phyloP scores from a whole-genome alignment of 1,140 invertebrate species.

The Diorhabda sublineata region DNA sequence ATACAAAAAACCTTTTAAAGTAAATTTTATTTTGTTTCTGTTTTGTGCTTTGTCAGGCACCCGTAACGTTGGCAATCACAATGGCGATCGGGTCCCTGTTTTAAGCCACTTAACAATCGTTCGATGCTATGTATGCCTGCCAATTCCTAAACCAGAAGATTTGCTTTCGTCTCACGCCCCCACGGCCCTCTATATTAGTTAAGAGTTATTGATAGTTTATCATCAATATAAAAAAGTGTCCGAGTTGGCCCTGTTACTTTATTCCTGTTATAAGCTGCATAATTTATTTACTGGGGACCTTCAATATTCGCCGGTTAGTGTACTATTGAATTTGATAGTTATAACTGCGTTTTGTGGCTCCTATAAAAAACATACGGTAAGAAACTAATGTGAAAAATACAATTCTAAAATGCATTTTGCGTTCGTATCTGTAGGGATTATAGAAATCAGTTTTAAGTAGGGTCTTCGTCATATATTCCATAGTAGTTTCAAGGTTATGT shows the following conservation, averaged over 20 bases:
- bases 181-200: no score
- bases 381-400: background rate
- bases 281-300: background rate
- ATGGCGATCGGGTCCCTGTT: no score
- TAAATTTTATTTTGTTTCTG: no score
- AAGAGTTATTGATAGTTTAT: no score
- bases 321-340: background rate
- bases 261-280: background rate
- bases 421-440: background rate
- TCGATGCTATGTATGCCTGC: no score
- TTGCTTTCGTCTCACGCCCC: no score
- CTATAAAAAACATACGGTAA: background rate
- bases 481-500: background rate
- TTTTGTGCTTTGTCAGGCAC: no score
- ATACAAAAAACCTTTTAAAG: no score
- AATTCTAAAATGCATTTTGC: background rate
- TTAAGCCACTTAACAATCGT: no score
- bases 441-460: background rate
- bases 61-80: no score
- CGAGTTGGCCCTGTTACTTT: background rate
- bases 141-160: no score
- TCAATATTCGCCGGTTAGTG: background rate
- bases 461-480: background rate
- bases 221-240: no score
- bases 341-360: background rate